Evolutionary conservation across 2,888 invertebrate genomes (phyloP).

Genomic region (Ctena decussata): DNA sequence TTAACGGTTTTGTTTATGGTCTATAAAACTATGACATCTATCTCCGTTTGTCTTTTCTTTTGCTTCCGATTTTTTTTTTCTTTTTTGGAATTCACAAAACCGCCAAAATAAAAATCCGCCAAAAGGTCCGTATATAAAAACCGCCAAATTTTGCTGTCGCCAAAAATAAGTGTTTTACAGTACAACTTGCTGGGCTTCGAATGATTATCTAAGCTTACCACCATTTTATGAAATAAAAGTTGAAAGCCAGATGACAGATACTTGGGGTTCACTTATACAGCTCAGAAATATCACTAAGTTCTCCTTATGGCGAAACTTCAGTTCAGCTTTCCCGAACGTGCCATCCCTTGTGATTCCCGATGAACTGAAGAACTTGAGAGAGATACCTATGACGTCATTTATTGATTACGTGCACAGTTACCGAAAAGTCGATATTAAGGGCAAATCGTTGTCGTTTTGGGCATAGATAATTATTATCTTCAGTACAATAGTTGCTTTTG

Average conservation of each 20-base stretch:
- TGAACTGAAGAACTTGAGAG: conserved; percentile 5
- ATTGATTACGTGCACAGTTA: conserved; percentile 10
- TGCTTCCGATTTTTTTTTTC: too few relatives aligned
- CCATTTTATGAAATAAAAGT: background rate
- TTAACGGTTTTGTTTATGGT: too few relatives aligned
- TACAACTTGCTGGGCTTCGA: conserved; percentile 12
- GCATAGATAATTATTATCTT: background rate
- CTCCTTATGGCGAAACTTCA: background rate
- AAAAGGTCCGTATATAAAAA: too few relatives aligned
- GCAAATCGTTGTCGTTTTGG: background rate
- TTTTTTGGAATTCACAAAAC: too few relatives aligned
- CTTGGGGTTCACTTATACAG: background rate
- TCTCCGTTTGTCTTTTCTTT: too few relatives aligned
- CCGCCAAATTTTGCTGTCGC: too few relatives aligned
- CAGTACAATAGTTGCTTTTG: background rate
- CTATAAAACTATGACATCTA: too few relatives aligned
- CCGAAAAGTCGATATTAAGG: background rate
- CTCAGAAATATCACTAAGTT: background rate
- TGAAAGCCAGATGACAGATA: background rate
- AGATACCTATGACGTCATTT: conserved; percentile 24
- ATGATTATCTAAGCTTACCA: background rate
- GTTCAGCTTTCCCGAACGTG: background rate
- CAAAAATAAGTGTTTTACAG: too few relatives aligned
- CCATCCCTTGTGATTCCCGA: background rate
- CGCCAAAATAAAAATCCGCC: too few relatives aligned